Percentiles rank a stretch among this genome's conserved stretches.
phyloP scores from a whole-genome alignment of 2,888 invertebrate genomes.

The Ctena decussata region DNA sequence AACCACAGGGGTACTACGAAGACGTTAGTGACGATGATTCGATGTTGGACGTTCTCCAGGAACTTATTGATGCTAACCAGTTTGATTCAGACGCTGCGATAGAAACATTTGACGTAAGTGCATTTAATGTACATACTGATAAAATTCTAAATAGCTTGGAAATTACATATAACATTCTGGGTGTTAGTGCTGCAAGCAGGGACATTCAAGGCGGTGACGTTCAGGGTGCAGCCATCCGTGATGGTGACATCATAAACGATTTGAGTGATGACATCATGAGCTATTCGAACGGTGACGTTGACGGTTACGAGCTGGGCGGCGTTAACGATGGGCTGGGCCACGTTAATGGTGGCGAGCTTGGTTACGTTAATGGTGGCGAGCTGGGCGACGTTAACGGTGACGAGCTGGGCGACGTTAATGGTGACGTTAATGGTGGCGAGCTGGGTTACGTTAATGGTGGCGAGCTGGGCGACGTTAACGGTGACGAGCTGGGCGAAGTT shows the following conservation, averaged over 20 bases:
- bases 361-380: too few species aligned
- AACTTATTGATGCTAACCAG: background rate
- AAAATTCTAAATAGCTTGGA: background rate
- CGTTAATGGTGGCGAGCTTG: background rate
- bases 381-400: too few species aligned
- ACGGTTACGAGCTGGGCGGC: background rate
- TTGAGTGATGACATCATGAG: too few species aligned
- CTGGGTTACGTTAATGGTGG: too few species aligned
- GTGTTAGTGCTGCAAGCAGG: too few species aligned
- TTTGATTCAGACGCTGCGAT: background rate
- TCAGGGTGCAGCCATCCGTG: background rate
- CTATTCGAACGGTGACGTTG: background rate
- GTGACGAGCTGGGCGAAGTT: background rate
- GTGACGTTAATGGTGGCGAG: too few species aligned
- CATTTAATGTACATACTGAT: background rate
- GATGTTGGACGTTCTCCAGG: too few species aligned
- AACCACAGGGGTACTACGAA: background rate
- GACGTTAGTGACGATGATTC: too few species aligned
- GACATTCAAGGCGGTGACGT: too few species aligned
- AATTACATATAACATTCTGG: background rate
- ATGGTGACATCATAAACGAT: too few species aligned
- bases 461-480: background rate
- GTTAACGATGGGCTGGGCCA: background rate
- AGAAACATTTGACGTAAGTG: background rate
- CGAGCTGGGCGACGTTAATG: too few species aligned